A percentile compares a stretch with the other conserved stretches of the same genome.
Evolutionary conservation across 1,140 invertebrate species (phyloP).

Genomic region (Periplaneta americana): DNA sequence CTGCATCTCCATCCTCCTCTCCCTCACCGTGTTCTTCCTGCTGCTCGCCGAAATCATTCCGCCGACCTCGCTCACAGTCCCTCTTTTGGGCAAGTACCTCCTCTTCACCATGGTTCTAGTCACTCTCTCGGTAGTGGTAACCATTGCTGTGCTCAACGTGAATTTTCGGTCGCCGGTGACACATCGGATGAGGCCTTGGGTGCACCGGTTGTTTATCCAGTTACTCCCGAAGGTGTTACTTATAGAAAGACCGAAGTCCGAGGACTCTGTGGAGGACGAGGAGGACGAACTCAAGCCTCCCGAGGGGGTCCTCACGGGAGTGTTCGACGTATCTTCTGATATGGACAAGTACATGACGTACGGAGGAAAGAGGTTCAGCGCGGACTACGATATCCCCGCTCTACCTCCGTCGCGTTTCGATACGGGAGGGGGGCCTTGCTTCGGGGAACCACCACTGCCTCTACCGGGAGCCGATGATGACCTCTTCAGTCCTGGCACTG

Average conservation of each 20-base stretch:
- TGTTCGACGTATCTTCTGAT: conserved; percentile 63
- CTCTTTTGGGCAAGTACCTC: conserved; percentile 95
- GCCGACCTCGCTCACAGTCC: conserved; percentile 97
- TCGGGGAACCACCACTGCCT: conserved; percentile 60
- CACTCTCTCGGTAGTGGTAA: conserved; percentile 95
- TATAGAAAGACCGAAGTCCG: conserved; percentile 76
- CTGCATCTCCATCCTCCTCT: conserved; percentile 97
- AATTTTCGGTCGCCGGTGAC: conserved; percentile 98
- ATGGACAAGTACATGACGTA: conserved; percentile 60
- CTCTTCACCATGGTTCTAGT: conserved; percentile 99
- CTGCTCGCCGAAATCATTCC: conserved; percentile 97
- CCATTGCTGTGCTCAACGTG: conserved; percentile 96
- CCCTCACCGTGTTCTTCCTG: conserved; percentile 97
- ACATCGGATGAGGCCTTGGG: conserved; percentile 90
- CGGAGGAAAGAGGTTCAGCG: conserved; percentile 46
- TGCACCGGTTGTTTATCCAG: conserved; percentile 82
- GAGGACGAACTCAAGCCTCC: conserved; percentile 51
- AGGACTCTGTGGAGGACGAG: conserved; percentile 54
- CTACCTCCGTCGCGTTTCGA: conserved; percentile 39
- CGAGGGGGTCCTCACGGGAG: conserved; percentile 58
- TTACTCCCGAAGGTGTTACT: conserved; percentile 75
- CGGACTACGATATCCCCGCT: conserved; percentile 64
- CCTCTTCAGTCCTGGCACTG: conserved; percentile 53
- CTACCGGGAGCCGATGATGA: conserved; percentile 70
- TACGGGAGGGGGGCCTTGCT: conserved; percentile 48